phyloP scores from a whole-genome alignment of 1,140 invertebrate species.

The Goniozus legneri region DNA sequence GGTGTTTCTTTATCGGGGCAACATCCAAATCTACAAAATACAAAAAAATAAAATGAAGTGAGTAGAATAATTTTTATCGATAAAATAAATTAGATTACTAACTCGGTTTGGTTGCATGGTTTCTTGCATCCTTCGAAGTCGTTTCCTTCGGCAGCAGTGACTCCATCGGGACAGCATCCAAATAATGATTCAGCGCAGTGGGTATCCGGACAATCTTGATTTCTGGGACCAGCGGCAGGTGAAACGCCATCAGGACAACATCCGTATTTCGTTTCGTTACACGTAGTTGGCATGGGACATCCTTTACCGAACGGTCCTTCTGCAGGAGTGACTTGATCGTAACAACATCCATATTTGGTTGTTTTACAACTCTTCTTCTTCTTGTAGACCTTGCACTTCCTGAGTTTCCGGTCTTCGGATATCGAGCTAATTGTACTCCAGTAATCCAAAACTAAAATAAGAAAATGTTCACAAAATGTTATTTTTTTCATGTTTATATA shows the following conservation, averaged over 20 bases:
- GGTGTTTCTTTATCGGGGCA: slow-evolving; percentile 64
- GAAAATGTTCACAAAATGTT: background rate
- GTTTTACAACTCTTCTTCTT: slow-evolving; percentile 63
- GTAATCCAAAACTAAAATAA: slow-evolving; percentile 32
- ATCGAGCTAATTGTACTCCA: slow-evolving; percentile 43
- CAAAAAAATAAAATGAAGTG: background rate
- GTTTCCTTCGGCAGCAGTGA: slow-evolving; percentile 75
- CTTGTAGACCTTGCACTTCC: slow-evolving; percentile 62
- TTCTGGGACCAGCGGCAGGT: slow-evolving; percentile 68
- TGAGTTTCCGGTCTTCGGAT: slow-evolving; percentile 48
- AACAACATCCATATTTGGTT: slow-evolving; percentile 84
- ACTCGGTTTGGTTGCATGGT: slow-evolving; percentile 64
- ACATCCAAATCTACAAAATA: slow-evolving; percentile 58
- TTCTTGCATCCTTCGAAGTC: slow-evolving; percentile 79
- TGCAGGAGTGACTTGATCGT: slow-evolving; percentile 77
- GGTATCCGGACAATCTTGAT: slow-evolving; percentile 72
- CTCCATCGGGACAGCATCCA: slow-evolving; percentile 82
- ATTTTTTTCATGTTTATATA: background rate
- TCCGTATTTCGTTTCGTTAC: slow-evolving; percentile 76
- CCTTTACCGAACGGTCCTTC: slow-evolving; percentile 82
- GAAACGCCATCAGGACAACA: slow-evolving; percentile 90
- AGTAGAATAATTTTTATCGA: background rate
- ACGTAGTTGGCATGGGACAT: slow-evolving; percentile 70
- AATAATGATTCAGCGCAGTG: slow-evolving; percentile 76
- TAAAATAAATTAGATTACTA: slow-evolving; percentile 25